These are phyloP conservation scores for Agapostemon virescens DNA, from an alignment of 2,888 invertebrate genomes.

Conservation along the genomic window DNA sequence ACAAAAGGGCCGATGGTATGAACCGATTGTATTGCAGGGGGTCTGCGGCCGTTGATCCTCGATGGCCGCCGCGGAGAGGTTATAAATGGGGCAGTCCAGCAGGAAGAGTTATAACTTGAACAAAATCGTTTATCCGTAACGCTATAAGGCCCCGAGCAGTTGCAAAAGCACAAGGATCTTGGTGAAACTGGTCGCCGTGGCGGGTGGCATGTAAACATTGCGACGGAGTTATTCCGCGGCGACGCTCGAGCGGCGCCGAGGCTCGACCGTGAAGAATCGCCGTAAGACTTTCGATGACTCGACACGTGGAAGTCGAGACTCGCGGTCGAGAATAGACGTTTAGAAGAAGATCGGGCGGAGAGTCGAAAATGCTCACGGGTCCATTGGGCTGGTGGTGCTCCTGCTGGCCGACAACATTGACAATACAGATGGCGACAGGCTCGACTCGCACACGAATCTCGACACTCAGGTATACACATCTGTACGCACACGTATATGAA, in stretches of 20 bases:
- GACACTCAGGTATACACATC: slow-evolving; percentile 63
- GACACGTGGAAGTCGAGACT: slow-evolving; percentile 46
- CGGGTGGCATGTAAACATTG: slow-evolving; percentile 75
- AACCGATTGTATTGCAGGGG: slow-evolving; percentile 58
- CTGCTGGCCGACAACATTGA: slow-evolving; percentile 86
- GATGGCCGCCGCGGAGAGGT: slow-evolving; percentile 61
- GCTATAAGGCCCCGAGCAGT: slow-evolving; percentile 31
- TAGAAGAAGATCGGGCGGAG: slow-evolving; percentile 59
- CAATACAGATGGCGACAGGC: slow-evolving; percentile 88
- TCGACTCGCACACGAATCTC: slow-evolving; percentile 70
- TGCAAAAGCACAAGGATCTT: slow-evolving; percentile 43
- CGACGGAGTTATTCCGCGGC: slow-evolving; percentile 67
- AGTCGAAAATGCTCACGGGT: slow-evolving; percentile 78
- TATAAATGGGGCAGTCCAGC: slow-evolving; percentile 56
- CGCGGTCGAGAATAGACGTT: slow-evolving; percentile 48
- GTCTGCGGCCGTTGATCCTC: slow-evolving; percentile 57
- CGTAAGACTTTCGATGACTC: slow-evolving; percentile 41
- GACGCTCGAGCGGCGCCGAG: slow-evolving; percentile 64
- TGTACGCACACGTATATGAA: slow-evolving; percentile 29
- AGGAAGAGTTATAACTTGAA: slow-evolving; percentile 38
- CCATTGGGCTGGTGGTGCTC: slow-evolving; percentile 77
- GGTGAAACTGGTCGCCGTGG: slow-evolving; percentile 54
- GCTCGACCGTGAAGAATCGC: slow-evolving; percentile 45
- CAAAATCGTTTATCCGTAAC: slow-evolving; percentile 40
- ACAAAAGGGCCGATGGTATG: slow-evolving; percentile 46